Evolutionary conservation across 2,113 vertebrate genomes (phyloP).

Genomic region (Onychorhynchus coronatus): DNA sequence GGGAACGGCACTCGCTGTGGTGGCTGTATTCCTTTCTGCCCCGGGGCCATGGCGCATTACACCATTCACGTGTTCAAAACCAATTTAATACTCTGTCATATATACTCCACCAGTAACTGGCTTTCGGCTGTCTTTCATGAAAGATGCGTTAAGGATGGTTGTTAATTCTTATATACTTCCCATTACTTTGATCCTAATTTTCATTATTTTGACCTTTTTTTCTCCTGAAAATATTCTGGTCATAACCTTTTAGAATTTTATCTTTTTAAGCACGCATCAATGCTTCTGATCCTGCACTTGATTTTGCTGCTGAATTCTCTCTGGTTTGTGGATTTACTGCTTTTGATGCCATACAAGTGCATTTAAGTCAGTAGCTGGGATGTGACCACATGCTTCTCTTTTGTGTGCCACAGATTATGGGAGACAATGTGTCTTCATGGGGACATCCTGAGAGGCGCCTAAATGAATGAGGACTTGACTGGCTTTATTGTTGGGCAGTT

Average conservation of each 20-base stretch:
- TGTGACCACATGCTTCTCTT: background rate
- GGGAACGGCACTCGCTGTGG: background rate
- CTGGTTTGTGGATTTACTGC: background rate
- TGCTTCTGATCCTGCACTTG: background rate
- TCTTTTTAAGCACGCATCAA: background rate
- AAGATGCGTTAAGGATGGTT: background rate
- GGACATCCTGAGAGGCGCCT: background rate
- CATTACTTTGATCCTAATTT: background rate
- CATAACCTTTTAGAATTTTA: background rate
- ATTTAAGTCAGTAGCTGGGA: background rate
- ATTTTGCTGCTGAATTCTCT: background rate
- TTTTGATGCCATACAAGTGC: background rate
- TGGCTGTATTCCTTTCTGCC: background rate
- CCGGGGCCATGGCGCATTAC: background rate
- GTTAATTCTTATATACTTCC: background rate
- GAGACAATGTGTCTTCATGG: rapidly evolving
- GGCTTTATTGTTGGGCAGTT: background rate
- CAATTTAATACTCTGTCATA: background rate
- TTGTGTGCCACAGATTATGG: background rate
- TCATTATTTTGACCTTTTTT: background rate
- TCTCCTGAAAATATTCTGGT: background rate
- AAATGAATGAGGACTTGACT: background rate
- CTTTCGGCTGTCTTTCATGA: background rate
- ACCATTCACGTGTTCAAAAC: background rate
- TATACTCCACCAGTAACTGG: background rate